These are phyloP conservation scores for Phylloscopus collybita DNA, from an alignment of 2,797 vertebrate genomes.

Conservation along the genomic window DNA sequence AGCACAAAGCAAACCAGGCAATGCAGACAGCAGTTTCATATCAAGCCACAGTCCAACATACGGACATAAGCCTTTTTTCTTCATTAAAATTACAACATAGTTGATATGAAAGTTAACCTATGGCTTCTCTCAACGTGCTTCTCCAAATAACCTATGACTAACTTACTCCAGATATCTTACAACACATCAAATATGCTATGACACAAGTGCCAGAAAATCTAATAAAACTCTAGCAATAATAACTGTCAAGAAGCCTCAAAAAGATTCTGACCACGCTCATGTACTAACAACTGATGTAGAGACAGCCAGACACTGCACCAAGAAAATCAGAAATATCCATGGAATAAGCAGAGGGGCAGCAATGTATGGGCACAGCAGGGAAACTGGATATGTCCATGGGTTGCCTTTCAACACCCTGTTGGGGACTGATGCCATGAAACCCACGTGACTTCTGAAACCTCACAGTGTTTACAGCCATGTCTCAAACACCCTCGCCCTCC, in stretches of 20 bases:
- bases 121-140: not conserved
- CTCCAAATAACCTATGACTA: not conserved
- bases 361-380: not conserved
- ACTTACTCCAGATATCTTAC: not conserved
- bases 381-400: not conserved
- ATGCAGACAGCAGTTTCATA: not conserved
- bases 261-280: fast-evolving
- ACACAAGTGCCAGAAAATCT: not conserved
- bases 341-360: not conserved
- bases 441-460: not conserved
- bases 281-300: not conserved
- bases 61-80: not conserved
- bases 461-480: not conserved
- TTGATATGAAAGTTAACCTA: not conserved
- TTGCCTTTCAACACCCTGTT: not conserved
- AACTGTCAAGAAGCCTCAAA: not conserved
- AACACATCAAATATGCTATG: not conserved
- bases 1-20: not conserved
- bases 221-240: not conserved
- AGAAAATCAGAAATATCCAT: not conserved
- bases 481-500: not conserved
- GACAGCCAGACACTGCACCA: not conserved
- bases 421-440: not conserved
- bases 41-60: not conserved
- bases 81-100: not conserved